Conservation (phyloP, 2,113 vertebrate genomes). For the Stigmatopora nigra region DNA sequence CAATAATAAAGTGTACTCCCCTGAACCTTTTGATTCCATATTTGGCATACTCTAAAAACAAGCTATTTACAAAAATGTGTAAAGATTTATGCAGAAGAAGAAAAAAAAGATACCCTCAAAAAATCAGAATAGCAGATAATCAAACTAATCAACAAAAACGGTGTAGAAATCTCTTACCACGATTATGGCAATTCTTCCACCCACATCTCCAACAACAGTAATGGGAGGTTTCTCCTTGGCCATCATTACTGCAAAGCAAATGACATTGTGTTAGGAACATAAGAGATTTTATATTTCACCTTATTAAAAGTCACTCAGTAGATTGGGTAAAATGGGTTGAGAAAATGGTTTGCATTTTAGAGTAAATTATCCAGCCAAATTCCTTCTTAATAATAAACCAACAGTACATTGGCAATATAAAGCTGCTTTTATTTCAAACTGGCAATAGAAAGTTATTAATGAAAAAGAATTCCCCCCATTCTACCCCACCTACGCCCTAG, state of each 20-base stretch:
- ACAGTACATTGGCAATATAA: not conserved
- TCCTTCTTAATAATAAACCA: not conserved
- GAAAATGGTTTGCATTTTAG: slow-evolving; percentile 37
- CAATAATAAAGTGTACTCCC: too few relatives aligned
- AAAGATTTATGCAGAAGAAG: not conserved
- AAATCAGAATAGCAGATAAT: not conserved
- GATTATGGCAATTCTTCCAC: slow-evolving; percentile 95
- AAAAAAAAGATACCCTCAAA: not conserved
- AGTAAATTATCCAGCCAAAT: slow-evolving; percentile 22
- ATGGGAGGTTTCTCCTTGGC: slow-evolving; percentile 98
- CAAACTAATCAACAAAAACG: not conserved
- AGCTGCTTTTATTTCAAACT: not conserved
- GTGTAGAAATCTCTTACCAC: slow-evolving; percentile 74
- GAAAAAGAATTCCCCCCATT: slow-evolving; percentile 56
- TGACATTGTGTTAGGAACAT: slow-evolving; percentile 15
- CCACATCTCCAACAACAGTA: slow-evolving; percentile 95
- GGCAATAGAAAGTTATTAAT: not conserved
- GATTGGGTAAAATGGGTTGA: slow-evolving; percentile 72
- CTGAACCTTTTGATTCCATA: too few relatives aligned
- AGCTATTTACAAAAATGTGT: not conserved
- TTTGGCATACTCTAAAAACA: too few relatives aligned
- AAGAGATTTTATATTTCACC: not conserved
- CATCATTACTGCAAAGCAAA: slow-evolving; percentile 86
- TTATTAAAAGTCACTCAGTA: slow-evolving; percentile 37
- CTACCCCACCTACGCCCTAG: slow-evolving; percentile 63